phyloP scores from a whole-genome alignment of 1,140 invertebrate genomes.

The Thaumetopoea pityocampa region DNA sequence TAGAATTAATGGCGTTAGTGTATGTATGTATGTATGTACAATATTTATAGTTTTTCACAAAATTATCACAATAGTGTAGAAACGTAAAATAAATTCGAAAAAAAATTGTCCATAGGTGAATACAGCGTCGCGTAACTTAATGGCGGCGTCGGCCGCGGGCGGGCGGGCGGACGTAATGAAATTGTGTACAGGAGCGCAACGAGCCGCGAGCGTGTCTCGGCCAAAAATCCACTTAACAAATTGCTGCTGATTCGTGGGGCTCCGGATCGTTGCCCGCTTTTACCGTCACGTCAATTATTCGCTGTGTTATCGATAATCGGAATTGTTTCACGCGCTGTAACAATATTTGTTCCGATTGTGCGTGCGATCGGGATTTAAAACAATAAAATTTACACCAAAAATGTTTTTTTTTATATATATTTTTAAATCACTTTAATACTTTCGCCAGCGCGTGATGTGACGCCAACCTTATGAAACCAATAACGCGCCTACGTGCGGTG shows the following conservation, averaged over 20 bases:
- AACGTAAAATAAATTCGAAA: slow-evolving; percentile 27
- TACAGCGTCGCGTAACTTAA: slow-evolving; percentile 65
- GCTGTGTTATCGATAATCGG: slow-evolving; percentile 55
- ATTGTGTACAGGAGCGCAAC: slow-evolving; percentile 74
- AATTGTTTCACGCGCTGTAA: slow-evolving; percentile 29
- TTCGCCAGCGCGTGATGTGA: too few species aligned
- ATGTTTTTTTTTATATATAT: background rate
- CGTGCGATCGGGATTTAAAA: background rate
- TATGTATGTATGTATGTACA: too few species aligned
- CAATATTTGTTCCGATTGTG: slow-evolving; percentile 6
- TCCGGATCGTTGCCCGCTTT: slow-evolving; percentile 70
- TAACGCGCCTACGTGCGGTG: too few species aligned
- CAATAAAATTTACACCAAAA: background rate
- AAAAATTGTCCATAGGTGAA: slow-evolving; percentile 55
- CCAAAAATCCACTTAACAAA: slow-evolving; percentile 76
- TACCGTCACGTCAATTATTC: slow-evolving; percentile 66
- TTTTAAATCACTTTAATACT: too few species aligned
- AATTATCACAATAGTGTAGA: background rate
- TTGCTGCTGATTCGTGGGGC: slow-evolving; percentile 75
- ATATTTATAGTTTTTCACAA: background rate
- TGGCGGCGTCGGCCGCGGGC: slow-evolving; percentile 55
- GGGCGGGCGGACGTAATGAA: slow-evolving; percentile 69
- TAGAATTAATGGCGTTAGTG: too few species aligned
- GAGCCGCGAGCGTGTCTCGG: slow-evolving; percentile 72
- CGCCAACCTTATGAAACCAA: too few species aligned